These are phyloP conservation scores for Phenganax stokvisi DNA, from an alignment of 92 coral and sea anemone species.

Conservation along the genomic window DNA sequence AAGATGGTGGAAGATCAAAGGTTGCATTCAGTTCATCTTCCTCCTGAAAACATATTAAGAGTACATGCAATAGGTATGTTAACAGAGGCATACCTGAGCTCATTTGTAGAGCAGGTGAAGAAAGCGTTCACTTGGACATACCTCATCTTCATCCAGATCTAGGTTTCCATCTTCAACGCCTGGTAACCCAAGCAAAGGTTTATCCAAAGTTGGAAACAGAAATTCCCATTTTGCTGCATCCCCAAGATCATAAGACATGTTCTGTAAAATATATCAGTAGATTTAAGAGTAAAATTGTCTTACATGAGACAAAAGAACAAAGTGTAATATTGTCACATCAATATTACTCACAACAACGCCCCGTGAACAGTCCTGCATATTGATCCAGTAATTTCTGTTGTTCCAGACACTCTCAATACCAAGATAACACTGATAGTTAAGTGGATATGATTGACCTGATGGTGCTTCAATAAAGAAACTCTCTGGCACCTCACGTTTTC, in stretches of 20 bases:
- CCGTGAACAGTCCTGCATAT: slow-evolving; percentile 96
- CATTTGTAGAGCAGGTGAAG: too few relatives aligned
- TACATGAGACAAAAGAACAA: background rate
- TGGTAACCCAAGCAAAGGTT: slow-evolving; percentile 76
- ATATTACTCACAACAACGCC: slow-evolving; percentile 69
- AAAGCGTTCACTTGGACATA: background rate
- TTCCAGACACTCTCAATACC: slow-evolving; percentile 99
- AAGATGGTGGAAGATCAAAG: slow-evolving; percentile 95
- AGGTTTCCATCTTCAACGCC: slow-evolving; percentile 72
- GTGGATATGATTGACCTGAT: slow-evolving; percentile 80
- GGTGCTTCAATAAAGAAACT: slow-evolving; percentile 90
- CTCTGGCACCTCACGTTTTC: slow-evolving; percentile 98
- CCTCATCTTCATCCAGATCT: slow-evolving; percentile 96
- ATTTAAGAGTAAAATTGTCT: background rate
- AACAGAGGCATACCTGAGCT: background rate
- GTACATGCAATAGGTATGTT: background rate
- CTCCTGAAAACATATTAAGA: slow-evolving; percentile 39
- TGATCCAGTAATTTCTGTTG: slow-evolving; percentile 97
- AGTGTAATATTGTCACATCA: background rate
- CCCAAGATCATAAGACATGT: slow-evolving; percentile 88
- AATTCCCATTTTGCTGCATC: slow-evolving; percentile 98
- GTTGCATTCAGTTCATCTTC: slow-evolving; percentile 71
- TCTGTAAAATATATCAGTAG: slow-evolving; percentile 43
- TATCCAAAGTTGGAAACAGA: slow-evolving; percentile 87
- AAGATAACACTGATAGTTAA: slow-evolving; percentile 67